Conservation (phyloP, 2,797 vertebrate species). For the Esox lucius region DNA sequence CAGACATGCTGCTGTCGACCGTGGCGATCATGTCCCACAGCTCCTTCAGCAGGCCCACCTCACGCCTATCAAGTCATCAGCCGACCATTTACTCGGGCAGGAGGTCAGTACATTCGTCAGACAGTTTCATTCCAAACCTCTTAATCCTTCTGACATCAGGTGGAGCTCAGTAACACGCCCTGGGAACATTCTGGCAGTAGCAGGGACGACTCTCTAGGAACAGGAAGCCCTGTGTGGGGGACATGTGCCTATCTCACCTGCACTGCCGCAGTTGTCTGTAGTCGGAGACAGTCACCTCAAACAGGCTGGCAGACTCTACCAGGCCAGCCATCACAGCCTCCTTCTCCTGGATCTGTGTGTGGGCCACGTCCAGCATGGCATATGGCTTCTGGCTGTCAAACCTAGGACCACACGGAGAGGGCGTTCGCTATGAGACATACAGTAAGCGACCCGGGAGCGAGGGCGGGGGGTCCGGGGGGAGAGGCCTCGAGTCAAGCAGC, state of each 20-base stretch:
- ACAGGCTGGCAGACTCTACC: slow-evolving; percentile 83
- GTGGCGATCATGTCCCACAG: slow-evolving; percentile 89
- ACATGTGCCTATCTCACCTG: slow-evolving; percentile 65
- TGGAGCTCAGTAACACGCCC: neutral
- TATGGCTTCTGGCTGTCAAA: slow-evolving; percentile 82
- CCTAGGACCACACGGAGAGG: slow-evolving; percentile 62
- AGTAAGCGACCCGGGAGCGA: neutral
- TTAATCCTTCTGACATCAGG: neutral
- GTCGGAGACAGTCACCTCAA: slow-evolving; percentile 88
- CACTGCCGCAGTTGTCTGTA: slow-evolving; percentile 90
- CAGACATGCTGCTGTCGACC: slow-evolving; percentile 80
- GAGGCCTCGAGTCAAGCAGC: neutral
- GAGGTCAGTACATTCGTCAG: neutral
- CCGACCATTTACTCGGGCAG: neutral
- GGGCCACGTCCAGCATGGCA: slow-evolving; percentile 80
- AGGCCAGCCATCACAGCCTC: slow-evolving; percentile 85
- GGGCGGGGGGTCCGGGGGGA: neutral
- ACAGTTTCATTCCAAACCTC: neutral
- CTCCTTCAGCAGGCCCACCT: slow-evolving; percentile 86
- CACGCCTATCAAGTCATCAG: slow-evolving; percentile 50
- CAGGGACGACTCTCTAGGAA: neutral
- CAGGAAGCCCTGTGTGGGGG: neutral
- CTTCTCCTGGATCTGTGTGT: slow-evolving; percentile 82
- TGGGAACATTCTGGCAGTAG: neutral
- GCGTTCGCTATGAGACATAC: neutral